These are phyloP conservation scores for Astropecten irregularis DNA, from an alignment of 53 echinoderm and acorn worm species.

Conservation along the genomic window DNA sequence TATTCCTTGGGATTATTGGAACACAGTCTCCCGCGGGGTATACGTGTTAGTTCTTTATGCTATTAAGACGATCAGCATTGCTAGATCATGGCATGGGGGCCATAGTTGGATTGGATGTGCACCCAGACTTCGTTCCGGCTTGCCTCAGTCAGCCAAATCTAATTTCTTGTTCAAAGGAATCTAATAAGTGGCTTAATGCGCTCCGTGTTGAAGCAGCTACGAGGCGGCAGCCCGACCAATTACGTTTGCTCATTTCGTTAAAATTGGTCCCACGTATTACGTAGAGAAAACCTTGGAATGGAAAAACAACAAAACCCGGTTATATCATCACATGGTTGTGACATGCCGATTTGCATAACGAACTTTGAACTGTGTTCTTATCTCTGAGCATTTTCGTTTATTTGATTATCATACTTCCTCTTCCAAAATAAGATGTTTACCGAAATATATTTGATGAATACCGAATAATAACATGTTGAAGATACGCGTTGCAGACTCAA, in stretches of 20 bases:
- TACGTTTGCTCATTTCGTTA: slow-evolving; percentile 18
- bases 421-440: too few species aligned
- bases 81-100: neutral
- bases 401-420: too few species aligned
- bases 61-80: slow-evolving; percentile 15
- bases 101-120: neutral
- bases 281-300: too few species aligned
- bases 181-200: slow-evolving; percentile 51
- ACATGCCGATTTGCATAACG: too few species aligned
- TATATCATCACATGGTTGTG: too few species aligned
- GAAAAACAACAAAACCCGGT: too few species aligned
- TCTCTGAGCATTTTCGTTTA: too few species aligned
- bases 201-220: slow-evolving; percentile 12
- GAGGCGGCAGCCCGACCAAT: neutral
- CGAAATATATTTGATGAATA: too few species aligned
- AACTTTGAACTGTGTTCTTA: too few species aligned
- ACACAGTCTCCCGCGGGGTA: slow-evolving; percentile 15
- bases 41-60: slow-evolving; percentile 42
- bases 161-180: slow-evolving; percentile 46
- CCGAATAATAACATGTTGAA: too few species aligned
- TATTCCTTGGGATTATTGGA: slow-evolving; percentile 18
- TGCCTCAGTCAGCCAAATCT: slow-evolving; percentile 27
- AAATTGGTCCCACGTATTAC: slow-evolving; percentile 24
- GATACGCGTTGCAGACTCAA: too few species aligned
- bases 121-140: neutral